Evolutionary conservation across 2,797 vertebrate species (phyloP).

Genomic region (Scyliorhinus canicula): DNA sequence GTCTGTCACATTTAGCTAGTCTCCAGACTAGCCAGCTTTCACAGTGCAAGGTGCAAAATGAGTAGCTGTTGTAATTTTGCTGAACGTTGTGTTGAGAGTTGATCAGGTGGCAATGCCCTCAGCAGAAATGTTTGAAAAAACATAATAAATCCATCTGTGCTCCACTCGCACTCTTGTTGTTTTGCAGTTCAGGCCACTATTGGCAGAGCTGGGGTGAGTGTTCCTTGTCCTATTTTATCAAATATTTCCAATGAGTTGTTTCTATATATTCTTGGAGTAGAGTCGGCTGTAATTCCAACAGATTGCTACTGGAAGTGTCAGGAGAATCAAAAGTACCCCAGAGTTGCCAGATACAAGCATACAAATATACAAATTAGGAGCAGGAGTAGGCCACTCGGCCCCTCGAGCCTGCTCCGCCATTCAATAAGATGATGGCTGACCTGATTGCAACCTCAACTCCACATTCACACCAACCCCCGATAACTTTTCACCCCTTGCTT

Average conservation of each 20-base stretch:
- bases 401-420: too few relatives aligned
- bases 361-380: too few relatives aligned
- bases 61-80: neutral
- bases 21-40: neutral
- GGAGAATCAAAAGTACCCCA: neutral
- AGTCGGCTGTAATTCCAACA: neutral
- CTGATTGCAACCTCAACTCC: too few relatives aligned
- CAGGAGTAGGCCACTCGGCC: too few relatives aligned
- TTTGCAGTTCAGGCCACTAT: neutral
- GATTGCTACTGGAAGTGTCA: neutral
- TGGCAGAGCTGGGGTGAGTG: neutral
- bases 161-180: neutral
- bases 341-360: too few relatives aligned
- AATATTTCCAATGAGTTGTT: neutral
- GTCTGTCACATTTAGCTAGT: too few relatives aligned
- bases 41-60: neutral
- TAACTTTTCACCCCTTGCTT: too few relatives aligned
- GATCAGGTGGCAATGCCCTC: neutral
- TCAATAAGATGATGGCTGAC: too few relatives aligned
- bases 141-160: neutral
- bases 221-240: neutral
- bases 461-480: too few relatives aligned
- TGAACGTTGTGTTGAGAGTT: neutral
- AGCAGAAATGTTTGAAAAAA: neutral
- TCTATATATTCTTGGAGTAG: neutral